phyloP scores from a whole-genome alignment of 2,113 vertebrate genomes.

The Mirza zaza region DNA sequence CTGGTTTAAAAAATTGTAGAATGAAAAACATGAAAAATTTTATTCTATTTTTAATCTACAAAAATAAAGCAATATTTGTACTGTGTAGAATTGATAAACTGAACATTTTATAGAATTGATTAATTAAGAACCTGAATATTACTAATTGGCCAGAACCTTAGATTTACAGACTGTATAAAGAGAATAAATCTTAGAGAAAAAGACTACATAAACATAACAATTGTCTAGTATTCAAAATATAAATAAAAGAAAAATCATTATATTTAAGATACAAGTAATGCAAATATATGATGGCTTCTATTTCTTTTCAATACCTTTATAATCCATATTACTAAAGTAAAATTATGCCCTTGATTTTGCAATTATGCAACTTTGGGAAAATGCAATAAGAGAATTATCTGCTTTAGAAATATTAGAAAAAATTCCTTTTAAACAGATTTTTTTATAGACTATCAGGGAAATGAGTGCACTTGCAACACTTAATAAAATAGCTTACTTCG shows the following conservation, averaged over 20 bases:
- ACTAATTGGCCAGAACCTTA: neutral
- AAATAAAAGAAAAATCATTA: neutral
- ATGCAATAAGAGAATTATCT: neutral
- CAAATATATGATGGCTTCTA: neutral
- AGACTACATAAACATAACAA: neutral
- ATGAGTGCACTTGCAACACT: neutral
- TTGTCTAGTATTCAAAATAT: neutral
- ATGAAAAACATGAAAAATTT: neutral
- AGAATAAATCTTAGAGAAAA: neutral
- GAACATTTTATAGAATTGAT: neutral
- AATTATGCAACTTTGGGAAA: neutral
- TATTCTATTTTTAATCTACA: neutral
- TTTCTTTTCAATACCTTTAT: neutral
- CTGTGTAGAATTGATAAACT: neutral
- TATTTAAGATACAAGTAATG: neutral
- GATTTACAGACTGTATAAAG: neutral
- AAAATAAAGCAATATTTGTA: neutral
- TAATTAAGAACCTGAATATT: neutral
- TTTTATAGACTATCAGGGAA: neutral
- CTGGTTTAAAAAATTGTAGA: neutral
- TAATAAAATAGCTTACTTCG: constrained; percentile 87
- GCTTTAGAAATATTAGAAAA: neutral
- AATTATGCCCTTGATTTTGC: neutral
- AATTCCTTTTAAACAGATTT: neutral
- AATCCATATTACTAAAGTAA: neutral